Evolutionary conservation across 2,888 invertebrate genomes (phyloP).

Genomic region (Drosophila antonietae): DNA sequence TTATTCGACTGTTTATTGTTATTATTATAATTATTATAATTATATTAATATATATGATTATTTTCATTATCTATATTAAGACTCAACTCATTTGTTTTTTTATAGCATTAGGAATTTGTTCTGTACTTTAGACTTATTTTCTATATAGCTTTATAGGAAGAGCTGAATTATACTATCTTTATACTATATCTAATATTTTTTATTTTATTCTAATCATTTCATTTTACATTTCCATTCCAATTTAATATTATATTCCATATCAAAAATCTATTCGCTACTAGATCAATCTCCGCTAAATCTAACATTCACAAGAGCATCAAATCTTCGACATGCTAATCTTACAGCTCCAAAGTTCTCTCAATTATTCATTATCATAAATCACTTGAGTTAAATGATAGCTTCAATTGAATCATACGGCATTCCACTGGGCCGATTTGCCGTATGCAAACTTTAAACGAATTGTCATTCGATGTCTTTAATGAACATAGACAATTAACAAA

Average conservation of each 20-base stretch:
- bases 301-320: neutral
- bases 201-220: too few relatives aligned
- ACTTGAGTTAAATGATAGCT: slow-evolving; percentile 42
- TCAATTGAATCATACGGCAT: slow-evolving; percentile 52
- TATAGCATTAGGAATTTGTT: too few relatives aligned
- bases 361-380: slow-evolving; percentile 23
- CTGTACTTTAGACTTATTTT: too few relatives aligned
- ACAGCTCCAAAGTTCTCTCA: neutral
- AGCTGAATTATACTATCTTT: too few relatives aligned
- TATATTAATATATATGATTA: neutral
- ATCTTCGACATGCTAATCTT: neutral
- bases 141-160: too few relatives aligned
- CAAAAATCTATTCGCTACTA: neutral
- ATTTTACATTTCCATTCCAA: neutral
- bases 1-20: slow-evolving; percentile 9
- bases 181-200: too few relatives aligned
- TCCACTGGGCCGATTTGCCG: slow-evolving; percentile 38
- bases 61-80: neutral
- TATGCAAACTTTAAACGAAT: slow-evolving; percentile 37
- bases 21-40: neutral
- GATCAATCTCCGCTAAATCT: neutral
- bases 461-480: slow-evolving; percentile 33
- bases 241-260: neutral
- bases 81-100: too few relatives aligned
- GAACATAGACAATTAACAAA: slow-evolving; percentile 44